Evolutionary conservation across 2,888 invertebrate genomes (phyloP).

Genomic region (Synergus umbraculus): DNA sequence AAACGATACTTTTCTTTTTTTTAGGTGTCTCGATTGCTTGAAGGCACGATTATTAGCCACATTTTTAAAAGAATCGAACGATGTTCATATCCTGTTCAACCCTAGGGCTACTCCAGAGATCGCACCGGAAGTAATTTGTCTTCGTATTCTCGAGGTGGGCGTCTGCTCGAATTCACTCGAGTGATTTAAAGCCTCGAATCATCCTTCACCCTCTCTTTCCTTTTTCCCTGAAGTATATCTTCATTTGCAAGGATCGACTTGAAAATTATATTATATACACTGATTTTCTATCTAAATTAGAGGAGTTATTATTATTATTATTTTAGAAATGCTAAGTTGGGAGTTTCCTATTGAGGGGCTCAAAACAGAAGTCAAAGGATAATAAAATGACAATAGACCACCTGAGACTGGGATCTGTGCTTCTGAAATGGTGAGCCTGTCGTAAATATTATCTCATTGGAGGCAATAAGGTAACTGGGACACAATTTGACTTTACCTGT

Average conservation of each 20-base stretch:
- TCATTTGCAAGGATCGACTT: constrained; percentile 43
- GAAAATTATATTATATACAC: constrained; percentile 42
- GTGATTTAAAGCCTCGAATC: constrained; percentile 62
- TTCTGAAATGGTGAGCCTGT: not conserved
- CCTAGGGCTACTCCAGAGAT: constrained; percentile 42
- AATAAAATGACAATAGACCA: not conserved
- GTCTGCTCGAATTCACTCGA: constrained; percentile 61
- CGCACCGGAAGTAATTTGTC: constrained; percentile 63
- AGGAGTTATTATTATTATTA: not conserved
- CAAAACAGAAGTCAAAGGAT: not conserved
- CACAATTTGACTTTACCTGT: constrained; percentile 25
- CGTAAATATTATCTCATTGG: constrained; percentile 22
- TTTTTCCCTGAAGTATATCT: constrained; percentile 41
- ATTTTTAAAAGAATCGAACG: constrained; percentile 53
- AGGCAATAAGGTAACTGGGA: constrained; percentile 5
- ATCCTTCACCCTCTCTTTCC: constrained; percentile 36
- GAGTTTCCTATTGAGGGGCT: not conserved
- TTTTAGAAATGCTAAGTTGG: not conserved
- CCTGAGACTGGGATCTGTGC: not conserved
- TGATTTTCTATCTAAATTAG: constrained; percentile 15
- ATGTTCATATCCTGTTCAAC: constrained; percentile 64
- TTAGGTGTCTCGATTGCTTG: not conserved
- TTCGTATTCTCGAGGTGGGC: constrained; percentile 55
- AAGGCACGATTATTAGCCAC: constrained; percentile 2
- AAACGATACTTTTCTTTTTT: not conserved